Conservation (phyloP, 2,797 vertebrate species). For the Diplodus puntazzo region DNA sequence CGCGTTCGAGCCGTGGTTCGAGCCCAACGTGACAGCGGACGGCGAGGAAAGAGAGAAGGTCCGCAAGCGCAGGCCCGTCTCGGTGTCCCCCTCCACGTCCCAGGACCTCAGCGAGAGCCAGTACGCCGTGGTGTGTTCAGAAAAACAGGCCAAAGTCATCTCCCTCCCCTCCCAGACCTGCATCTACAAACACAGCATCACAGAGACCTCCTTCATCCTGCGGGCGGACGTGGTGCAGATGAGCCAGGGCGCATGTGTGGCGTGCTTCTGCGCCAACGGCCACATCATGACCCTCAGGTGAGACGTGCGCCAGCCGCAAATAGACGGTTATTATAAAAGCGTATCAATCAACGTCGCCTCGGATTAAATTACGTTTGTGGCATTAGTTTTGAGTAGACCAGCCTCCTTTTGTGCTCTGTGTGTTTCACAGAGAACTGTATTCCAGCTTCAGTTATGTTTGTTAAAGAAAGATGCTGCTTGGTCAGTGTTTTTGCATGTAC, state of each 20-base stretch:
- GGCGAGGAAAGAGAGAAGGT: constrained; percentile 94
- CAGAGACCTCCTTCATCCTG: constrained; percentile 97
- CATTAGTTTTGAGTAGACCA: neutral
- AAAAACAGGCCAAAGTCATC: constrained; percentile 99
- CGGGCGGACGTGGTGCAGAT: constrained; percentile 95
- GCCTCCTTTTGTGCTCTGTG: neutral
- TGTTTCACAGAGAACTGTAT: neutral
- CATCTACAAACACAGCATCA: constrained; percentile 97
- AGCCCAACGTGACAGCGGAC: constrained; percentile 91
- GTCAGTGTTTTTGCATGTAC: neutral
- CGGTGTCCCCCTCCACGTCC: constrained; percentile 94
- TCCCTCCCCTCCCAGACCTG: constrained; percentile 96
- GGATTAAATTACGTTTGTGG: constrained; percentile 4
- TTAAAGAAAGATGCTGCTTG: neutral
- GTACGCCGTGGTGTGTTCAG: constrained; percentile 97
- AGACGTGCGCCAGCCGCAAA: constrained; percentile 53
- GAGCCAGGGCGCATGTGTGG: constrained; percentile 92
- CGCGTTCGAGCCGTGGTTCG: constrained; percentile 92
- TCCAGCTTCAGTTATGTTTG: neutral
- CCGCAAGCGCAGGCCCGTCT: constrained; percentile 89
- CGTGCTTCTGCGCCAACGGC: constrained; percentile 99
- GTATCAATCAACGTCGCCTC: constrained; percentile 36
- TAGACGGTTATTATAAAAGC: constrained; percentile 16
- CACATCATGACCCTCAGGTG: constrained; percentile 99
- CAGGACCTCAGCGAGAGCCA: constrained; percentile 97